Base-by-base conservation (phyloP, 2,797 vertebrate species). In the Margarornis squamiger region DNA sequence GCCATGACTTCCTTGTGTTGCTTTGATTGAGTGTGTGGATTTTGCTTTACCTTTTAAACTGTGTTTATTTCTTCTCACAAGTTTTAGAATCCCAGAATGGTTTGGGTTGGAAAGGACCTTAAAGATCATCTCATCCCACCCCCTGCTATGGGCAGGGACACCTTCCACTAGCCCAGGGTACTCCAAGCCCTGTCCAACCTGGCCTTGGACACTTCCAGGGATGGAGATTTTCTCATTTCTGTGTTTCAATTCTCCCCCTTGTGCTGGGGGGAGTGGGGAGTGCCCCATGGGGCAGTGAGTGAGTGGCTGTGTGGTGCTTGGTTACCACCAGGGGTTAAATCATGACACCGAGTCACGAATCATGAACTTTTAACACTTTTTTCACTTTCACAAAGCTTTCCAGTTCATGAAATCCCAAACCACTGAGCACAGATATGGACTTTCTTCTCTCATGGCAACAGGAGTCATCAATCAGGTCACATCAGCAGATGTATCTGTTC, bases 341-440 rank as follows among this genome's bases (percentile, higher is more conserved):
- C 14, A 43, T 7, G 12, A 45, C 17, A 26, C 14, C 9, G 22
- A 41, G 21, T 49, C 54, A n/a, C 3, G 22, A 59, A 7, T 49
- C 54, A n/a, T 5, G 22, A 65, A 9, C 6, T 65, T 83, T 76
- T 32, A 49, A 46, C 12, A 2, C 13, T 9, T 27, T n/a, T 67
- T 46, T 52, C 20, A 61, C 34, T 30, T 78, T 38, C 12, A 9
- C 21, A 17, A 0, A 0, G 43, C 27, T 38, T 18, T 45, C 14
- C 27, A 59, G 10, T 73, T 73, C 36, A 29, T 38, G 71, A 55
- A 70, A 55, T 36, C 32, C 13, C 32, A 55, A 55, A 75, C 4
- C 32, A n/a, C 9, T 38, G 32, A 62, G 41, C 30, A 36, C 32
- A n/a, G 36, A 23, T 55, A 30, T 36, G 62, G 48, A n/a, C 30